Conservation (phyloP, 2,888 invertebrate genomes). For the Desoria tigrina region DNA sequence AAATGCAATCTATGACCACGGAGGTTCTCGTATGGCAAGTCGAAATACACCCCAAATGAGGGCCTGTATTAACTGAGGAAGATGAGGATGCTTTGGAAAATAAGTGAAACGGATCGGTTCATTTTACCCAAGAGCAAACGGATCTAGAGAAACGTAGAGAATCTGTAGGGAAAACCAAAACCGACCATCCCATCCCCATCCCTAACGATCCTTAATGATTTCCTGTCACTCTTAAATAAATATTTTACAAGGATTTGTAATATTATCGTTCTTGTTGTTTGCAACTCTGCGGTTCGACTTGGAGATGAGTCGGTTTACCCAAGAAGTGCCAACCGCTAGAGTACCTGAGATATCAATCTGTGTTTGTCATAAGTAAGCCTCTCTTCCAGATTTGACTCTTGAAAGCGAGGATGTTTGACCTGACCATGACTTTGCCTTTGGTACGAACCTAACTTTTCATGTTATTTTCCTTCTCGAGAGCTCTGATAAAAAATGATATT, state of each 20-base stretch:
- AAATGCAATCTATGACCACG: neutral
- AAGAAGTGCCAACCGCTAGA: constrained; percentile 19
- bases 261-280: neutral
- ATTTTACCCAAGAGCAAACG: neutral
- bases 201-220: constrained; percentile 30
- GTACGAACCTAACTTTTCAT: no score
- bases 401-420: neutral
- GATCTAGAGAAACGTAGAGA: neutral
- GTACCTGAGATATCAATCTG: constrained; percentile 17
- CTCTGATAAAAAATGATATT: neutral
- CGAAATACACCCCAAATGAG: constrained; percentile 1
- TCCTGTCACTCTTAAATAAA: constrained; percentile 33
- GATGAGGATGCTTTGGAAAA: neutral
- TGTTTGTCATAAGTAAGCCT: no score
- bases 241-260: constrained; percentile 21
- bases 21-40: neutral
- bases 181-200: constrained; percentile 13
- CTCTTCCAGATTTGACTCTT: no score
- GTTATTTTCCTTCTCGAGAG: no score
- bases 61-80: neutral
- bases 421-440: neutral
- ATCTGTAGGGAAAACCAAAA: neutral
- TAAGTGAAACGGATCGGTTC: constrained; percentile 1
- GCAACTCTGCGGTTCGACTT: neutral
- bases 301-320: constrained; percentile 14